phyloP scores from a whole-genome alignment of 30 jellyfish, hydroid and myxozoan species.

The Pelagia noctiluca region DNA sequence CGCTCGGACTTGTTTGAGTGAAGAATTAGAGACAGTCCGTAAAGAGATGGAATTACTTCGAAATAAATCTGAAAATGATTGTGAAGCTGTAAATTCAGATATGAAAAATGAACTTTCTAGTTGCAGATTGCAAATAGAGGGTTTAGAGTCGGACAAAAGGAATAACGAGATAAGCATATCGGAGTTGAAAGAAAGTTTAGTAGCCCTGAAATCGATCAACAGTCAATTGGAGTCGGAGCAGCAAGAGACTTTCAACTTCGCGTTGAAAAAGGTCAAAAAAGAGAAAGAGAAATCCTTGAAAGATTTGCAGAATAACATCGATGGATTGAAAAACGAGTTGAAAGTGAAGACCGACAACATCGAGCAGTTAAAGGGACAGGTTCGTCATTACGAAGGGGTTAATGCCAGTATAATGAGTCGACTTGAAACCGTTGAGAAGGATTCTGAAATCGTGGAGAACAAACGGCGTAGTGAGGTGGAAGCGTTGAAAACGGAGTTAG shows the following conservation, averaged over 20 bases:
- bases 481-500: constrained; percentile 7
- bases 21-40: too few relatives aligned
- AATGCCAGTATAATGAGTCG: constrained; percentile 32
- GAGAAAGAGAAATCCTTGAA: constrained; percentile 68
- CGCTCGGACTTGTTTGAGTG: too few relatives aligned
- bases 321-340: constrained; percentile 25
- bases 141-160: background rate
- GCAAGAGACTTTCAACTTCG: constrained; percentile 73
- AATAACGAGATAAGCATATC: background rate
- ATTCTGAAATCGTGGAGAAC: constrained; percentile 12
- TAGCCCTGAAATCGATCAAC: background rate
- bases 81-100: too few relatives aligned
- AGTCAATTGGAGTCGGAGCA: constrained; percentile 16
- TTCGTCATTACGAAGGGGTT: constrained; percentile 29
- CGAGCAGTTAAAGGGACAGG: constrained; percentile 20
- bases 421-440: constrained; percentile 50
- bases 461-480: background rate
- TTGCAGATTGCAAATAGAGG: background rate
- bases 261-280: constrained; percentile 65
- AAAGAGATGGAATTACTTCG: background rate
- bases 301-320: constrained; percentile 31
- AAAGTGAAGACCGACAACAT: background rate
- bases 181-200: constrained; percentile 22
- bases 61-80: too few relatives aligned
- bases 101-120: too few relatives aligned